phyloP scores from a whole-genome alignment of 2,888 invertebrate species.

The Hemithea aestivaria region DNA sequence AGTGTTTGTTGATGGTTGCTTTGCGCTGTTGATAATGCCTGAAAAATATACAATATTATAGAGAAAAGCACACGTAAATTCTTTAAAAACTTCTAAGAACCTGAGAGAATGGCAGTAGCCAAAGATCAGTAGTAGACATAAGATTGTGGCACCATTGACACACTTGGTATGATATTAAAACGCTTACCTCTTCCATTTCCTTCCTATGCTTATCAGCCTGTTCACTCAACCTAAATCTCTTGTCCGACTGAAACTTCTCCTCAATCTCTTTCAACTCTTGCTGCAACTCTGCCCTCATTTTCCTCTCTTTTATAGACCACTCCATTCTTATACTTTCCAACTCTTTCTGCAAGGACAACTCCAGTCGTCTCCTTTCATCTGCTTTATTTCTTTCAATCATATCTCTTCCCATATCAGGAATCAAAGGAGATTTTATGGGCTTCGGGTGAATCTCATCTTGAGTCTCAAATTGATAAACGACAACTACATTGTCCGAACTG shows the following conservation, averaged over 20 bases:
- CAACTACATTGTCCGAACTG: constrained; percentile 65
- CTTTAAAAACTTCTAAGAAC: no score
- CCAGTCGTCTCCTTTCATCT: constrained; percentile 63
- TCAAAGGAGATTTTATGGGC: constrained; percentile 56
- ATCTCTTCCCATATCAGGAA: constrained; percentile 64
- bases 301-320: constrained; percentile 77
- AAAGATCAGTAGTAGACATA: no score
- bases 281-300: constrained; percentile 73
- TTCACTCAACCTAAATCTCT: constrained; percentile 60
- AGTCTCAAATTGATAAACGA: constrained; percentile 69
- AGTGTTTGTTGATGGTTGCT: constrained; percentile 42
- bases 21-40: constrained; percentile 53
- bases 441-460: constrained; percentile 51
- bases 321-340: constrained; percentile 77
- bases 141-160: no score
- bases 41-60: constrained; percentile 1
- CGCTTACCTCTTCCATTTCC: constrained; percentile 71
- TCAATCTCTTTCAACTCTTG: constrained; percentile 74
- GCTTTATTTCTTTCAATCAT: constrained; percentile 64
- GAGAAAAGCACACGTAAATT: no score
- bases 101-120: no score
- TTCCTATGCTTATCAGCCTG: constrained; percentile 64
- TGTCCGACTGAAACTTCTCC: constrained; percentile 62
- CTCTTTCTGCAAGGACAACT: constrained; percentile 68
- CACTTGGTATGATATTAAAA: no score